Evolutionary conservation across 1,140 invertebrate genomes (phyloP).

Genomic region (Holotrichia oblita): DNA sequence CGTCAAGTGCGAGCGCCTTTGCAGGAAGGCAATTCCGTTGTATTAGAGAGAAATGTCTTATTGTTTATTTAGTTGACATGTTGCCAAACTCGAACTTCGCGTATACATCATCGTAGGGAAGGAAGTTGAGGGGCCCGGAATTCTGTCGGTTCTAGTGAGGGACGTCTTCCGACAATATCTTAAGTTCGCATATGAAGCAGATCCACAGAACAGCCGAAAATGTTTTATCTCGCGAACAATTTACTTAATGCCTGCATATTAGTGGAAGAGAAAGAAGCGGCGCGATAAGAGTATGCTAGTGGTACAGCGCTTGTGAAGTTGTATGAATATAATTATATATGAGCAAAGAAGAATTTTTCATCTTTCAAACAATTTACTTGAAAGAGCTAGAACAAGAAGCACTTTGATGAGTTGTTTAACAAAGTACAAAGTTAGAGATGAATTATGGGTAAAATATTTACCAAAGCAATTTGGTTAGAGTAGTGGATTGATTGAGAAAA

Average conservation of each 20-base stretch:
- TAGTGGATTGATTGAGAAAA: too few relatives aligned
- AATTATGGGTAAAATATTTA: too few relatives aligned
- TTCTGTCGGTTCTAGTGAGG: neutral
- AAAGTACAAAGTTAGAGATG: too few relatives aligned
- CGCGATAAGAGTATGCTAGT: neutral
- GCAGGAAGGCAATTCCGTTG: neutral
- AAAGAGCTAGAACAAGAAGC: too few relatives aligned
- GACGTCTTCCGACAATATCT: neutral
- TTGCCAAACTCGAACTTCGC: slow-evolving; percentile 1
- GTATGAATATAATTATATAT: too few relatives aligned
- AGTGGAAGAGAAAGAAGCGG: neutral
- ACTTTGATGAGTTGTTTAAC: too few relatives aligned
- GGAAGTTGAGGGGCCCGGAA: neutral
- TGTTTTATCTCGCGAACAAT: slow-evolving; percentile 16
- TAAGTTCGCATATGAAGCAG: neutral
- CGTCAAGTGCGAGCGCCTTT: neutral
- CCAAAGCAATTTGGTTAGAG: too few relatives aligned
- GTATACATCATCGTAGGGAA: neutral
- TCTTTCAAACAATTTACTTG: too few relatives aligned
- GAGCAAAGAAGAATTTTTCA: too few relatives aligned
- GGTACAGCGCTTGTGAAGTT: neutral
- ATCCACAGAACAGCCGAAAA: neutral
- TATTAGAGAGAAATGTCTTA: neutral
- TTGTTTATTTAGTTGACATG: slow-evolving; percentile 8
- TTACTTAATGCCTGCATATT: neutral